Conservation (phyloP, 2,797 vertebrate genomes). For the Cebuella pygmaea region DNA sequence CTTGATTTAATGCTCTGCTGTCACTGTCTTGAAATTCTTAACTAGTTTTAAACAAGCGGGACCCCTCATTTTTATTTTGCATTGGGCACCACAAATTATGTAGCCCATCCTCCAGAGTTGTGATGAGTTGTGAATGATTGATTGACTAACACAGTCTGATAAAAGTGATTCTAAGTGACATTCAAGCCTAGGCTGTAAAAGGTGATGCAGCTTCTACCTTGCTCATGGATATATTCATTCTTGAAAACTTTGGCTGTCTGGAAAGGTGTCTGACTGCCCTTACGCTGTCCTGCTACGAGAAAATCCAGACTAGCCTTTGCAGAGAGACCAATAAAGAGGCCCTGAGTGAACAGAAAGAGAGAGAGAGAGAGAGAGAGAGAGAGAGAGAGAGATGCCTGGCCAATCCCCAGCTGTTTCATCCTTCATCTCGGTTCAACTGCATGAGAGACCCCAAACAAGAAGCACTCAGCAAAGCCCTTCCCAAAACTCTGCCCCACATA, state of each 20-base stretch:
- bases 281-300: background rate
- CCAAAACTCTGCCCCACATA: background rate
- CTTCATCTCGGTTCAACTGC: background rate
- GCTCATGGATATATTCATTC: background rate
- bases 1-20: background rate
- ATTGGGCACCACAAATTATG: background rate
- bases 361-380: background rate
- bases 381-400: too few species aligned
- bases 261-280: background rate
- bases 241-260: background rate
- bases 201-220: background rate
- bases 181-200: background rate
- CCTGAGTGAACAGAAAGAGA: background rate
- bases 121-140: background rate
- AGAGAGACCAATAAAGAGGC: background rate
- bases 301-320: background rate
- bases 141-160: background rate
- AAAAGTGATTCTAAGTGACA: background rate
- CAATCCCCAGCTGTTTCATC: background rate
- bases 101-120: background rate
- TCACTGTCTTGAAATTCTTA: background rate
- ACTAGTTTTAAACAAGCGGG: background rate
- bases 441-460: background rate
- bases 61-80: background rate
- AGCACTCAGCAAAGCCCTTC: background rate